A percentile compares a stretch with the other conserved stretches of the same genome.
Conservation (phyloP, 2,797 vertebrate species). For the Hydrocynus forskahlii region DNA sequence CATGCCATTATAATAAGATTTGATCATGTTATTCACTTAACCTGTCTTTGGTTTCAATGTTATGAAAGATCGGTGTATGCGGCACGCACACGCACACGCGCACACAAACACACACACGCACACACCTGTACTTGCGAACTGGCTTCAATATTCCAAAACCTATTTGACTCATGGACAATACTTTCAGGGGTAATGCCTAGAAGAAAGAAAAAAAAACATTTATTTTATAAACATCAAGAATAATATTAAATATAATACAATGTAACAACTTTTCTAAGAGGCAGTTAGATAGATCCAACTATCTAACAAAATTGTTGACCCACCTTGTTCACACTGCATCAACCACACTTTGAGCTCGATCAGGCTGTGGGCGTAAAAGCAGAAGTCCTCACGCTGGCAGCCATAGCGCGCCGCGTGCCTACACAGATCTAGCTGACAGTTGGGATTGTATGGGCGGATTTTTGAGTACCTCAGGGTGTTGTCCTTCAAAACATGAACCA, state of each 20-base stretch:
- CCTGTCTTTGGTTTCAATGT: no score
- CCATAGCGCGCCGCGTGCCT: slow-evolving; percentile 95
- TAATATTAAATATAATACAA: no score
- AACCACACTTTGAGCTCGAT: slow-evolving; percentile 97
- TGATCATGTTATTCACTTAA: no score
- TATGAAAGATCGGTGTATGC: no score
- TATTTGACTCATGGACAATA: slow-evolving; percentile 91
- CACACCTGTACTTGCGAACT: slow-evolving; percentile 85
- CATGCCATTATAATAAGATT: no score
- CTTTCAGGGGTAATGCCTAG: slow-evolving; percentile 88
- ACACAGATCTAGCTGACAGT: slow-evolving; percentile 91
- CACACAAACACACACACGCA: no score
- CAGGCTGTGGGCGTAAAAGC: slow-evolving; percentile 96
- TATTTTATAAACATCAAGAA: no score
- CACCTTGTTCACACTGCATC: slow-evolving; percentile 91
- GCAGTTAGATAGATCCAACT: no score
- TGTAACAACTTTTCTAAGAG: no score
- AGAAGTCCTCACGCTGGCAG: slow-evolving; percentile 92
- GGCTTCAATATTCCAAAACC: slow-evolving; percentile 84
- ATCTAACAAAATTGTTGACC: not conserved
- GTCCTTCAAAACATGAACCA: slow-evolving; percentile 94
- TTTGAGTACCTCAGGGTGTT: slow-evolving; percentile 93
- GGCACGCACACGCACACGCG: no score
- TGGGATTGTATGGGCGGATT: slow-evolving; percentile 82
- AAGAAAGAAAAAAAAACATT: not conserved